Percentiles rank a stretch among this genome's conserved stretches.
phyloP scores from a whole-genome alignment of 2,113 vertebrate species.

The Sarotherodon lohbergeri region DNA sequence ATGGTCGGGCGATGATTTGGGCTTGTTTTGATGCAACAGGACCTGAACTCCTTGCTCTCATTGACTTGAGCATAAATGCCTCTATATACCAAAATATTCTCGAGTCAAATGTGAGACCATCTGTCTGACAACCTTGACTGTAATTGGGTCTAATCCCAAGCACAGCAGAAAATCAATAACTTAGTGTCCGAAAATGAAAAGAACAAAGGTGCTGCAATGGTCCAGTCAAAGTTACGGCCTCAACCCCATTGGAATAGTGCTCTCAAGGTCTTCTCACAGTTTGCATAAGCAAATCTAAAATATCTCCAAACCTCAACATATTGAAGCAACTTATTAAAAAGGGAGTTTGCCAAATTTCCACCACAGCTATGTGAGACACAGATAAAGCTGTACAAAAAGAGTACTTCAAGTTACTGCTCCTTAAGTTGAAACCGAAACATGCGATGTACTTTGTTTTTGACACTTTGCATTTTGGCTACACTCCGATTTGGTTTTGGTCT shows the following conservation, averaged over 20 bases:
- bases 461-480: not conserved
- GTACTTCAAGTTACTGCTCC: not conserved
- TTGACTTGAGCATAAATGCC: not conserved
- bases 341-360: not conserved
- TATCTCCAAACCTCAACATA: not conserved
- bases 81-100: not conserved
- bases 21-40: not conserved
- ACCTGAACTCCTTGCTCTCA: not conserved
- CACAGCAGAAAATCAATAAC: not conserved
- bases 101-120: not conserved
- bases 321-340: not conserved
- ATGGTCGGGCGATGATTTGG: rapidly evolving
- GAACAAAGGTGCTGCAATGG: not conserved
- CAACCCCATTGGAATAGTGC: not conserved
- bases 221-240: not conserved
- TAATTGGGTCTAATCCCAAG: not conserved
- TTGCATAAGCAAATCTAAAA: not conserved
- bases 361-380: not conserved
- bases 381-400: not conserved
- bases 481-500: not conserved
- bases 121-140: not conserved
- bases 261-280: not conserved
- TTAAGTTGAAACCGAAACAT: not conserved
- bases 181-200: not conserved
- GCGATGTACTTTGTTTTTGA: not conserved